Evolutionary conservation across 2,888 invertebrate species (phyloP).

Genomic region (Ptilodon capucinus): DNA sequence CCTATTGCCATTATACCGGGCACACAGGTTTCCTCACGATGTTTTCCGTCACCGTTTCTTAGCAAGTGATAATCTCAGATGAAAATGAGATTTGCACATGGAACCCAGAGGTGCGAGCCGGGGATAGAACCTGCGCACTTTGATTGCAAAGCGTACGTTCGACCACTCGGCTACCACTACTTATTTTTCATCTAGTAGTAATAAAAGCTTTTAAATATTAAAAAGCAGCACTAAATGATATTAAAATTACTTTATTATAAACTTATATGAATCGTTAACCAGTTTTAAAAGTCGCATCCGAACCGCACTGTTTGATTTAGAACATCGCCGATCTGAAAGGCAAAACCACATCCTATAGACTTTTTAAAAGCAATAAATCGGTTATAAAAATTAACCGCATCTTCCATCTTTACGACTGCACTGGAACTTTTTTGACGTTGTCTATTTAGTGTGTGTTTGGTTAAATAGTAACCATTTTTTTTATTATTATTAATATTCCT

Average conservation of each 20-base stretch:
- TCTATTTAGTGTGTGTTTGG: slow-evolving; percentile 63
- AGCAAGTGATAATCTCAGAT: no score
- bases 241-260: slow-evolving; percentile 40
- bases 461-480: slow-evolving; percentile 68
- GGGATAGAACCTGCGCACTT: no score
- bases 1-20: no score
- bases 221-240: slow-evolving; percentile 29
- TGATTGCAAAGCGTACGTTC: no score
- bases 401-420: slow-evolving; percentile 47
- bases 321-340: slow-evolving; percentile 46
- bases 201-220: slow-evolving; percentile 16
- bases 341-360: slow-evolving; percentile 71
- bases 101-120: no score
- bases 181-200: no score
- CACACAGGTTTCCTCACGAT: no score
- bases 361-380: slow-evolving; percentile 62
- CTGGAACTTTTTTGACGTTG: slow-evolving; percentile 48
- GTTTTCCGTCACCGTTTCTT: no score
- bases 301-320: slow-evolving; percentile 57
- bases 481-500: slow-evolving; percentile 74
- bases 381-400: slow-evolving; percentile 65
- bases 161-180: no score
- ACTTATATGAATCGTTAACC: slow-evolving; percentile 40
- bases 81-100: no score
- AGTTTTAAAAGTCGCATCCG: slow-evolving; percentile 37